A percentile compares a stretch with the other conserved stretches of the same genome.
Conservation (phyloP, 2,888 invertebrate genomes). For the Conchocele bisecta region DNA sequence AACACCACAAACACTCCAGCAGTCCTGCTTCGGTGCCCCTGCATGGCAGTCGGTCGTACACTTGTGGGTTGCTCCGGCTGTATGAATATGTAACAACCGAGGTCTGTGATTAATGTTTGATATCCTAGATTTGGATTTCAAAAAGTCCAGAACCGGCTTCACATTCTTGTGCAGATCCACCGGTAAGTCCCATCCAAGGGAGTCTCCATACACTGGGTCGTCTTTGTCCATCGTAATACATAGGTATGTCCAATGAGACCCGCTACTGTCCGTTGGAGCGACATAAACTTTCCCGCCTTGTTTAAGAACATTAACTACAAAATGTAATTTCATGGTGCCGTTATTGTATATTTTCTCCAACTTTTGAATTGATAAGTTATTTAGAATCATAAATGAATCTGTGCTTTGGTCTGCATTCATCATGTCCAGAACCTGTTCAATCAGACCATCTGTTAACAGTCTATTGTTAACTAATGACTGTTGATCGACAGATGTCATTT, state of each 20-base stretch:
- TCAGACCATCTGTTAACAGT: not conserved
- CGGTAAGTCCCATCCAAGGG: conserved; percentile 2
- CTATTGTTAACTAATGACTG: not conserved
- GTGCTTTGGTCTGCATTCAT: not conserved
- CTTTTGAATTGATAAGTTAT: too few relatives aligned
- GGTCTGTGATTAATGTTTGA: too few relatives aligned
- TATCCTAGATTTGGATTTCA: too few relatives aligned
- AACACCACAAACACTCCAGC: conserved; percentile 9
- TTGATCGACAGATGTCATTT: not conserved
- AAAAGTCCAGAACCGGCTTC: too few relatives aligned
- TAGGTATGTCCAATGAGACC: not conserved
- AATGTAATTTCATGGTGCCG: too few relatives aligned
- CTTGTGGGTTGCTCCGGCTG: not conserved
- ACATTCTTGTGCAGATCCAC: not conserved
- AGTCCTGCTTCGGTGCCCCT: not conserved
- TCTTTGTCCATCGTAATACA: not conserved
- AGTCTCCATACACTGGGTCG: not conserved
- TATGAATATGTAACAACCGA: too few relatives aligned
- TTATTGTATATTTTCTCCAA: too few relatives aligned
- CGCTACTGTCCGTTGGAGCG: not conserved
- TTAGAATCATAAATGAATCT: too few relatives aligned
- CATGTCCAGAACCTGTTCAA: not conserved
- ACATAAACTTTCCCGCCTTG: not conserved
- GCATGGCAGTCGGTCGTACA: not conserved
- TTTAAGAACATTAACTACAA: too few relatives aligned